phyloP scores from a whole-genome alignment of 2,797 vertebrate genomes.

The Antennarius maculatus region DNA sequence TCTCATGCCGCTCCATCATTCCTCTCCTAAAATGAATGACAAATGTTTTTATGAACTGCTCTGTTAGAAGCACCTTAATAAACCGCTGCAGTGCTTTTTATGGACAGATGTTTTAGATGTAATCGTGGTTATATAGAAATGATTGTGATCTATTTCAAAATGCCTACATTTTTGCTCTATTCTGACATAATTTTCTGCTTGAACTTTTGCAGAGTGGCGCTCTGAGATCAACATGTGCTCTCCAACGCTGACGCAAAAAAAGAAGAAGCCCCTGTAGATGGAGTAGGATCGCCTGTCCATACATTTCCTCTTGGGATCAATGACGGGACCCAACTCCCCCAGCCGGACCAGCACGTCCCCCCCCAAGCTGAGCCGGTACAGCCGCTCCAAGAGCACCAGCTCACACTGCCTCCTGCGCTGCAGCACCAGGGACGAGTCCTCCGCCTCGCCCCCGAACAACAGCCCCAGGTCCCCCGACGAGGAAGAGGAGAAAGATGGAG shows the following conservation, averaged over 20 bases:
- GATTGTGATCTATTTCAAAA: too few species aligned
- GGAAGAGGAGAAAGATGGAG: slow-evolving; percentile 93
- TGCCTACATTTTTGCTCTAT: not conserved
- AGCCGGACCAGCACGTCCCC: slow-evolving; percentile 72
- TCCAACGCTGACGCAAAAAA: not conserved
- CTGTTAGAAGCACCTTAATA: not conserved
- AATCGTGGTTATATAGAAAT: not conserved
- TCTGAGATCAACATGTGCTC: slow-evolving; percentile 47
- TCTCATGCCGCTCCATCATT: not conserved
- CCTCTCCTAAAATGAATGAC: not conserved
- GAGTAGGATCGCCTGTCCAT: slow-evolving; percentile 27
- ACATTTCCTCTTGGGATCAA: slow-evolving; percentile 40
- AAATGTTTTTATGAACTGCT: not conserved
- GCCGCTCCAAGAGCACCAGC: slow-evolving; percentile 89
- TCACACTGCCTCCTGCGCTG: slow-evolving; percentile 74
- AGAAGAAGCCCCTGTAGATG: slow-evolving; percentile 37
- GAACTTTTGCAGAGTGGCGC: slow-evolving; percentile 20
- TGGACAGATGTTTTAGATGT: not conserved
- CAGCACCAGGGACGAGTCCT: slow-evolving; percentile 65
- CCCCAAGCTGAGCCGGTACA: slow-evolving; percentile 83
- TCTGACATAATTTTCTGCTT: not conserved
- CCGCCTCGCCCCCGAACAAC: slow-evolving; percentile 71
- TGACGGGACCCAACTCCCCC: slow-evolving; percentile 86
- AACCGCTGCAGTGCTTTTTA: not conserved
- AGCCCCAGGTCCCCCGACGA: slow-evolving; percentile 81